Conservation (phyloP, 2,113 vertebrate genomes). For the Daboia siamensis region DNA sequence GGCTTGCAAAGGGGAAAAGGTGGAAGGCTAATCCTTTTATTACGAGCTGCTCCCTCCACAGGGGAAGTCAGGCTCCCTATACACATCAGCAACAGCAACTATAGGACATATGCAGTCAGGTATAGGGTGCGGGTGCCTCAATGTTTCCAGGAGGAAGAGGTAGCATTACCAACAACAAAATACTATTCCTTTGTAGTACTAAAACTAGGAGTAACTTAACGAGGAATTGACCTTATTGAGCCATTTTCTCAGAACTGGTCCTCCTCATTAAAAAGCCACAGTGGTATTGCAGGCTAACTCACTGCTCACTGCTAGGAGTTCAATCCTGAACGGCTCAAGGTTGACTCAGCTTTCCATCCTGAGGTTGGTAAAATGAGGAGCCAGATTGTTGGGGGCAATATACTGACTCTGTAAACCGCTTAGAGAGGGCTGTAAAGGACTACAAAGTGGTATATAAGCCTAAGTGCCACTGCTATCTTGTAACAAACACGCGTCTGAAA, state of each 20-base stretch:
- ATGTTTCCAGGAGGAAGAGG: accelerated
- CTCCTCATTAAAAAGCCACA: neutral
- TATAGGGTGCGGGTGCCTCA: constrained; percentile 14
- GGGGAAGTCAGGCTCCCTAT: neutral
- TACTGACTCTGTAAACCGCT: no score
- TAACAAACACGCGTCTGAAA: neutral
- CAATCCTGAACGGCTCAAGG: no score
- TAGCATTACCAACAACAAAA: constrained; percentile 36
- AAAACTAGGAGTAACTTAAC: neutral
- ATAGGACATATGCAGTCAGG: constrained; percentile 37
- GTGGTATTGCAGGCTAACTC: no score
- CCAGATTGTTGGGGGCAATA: no score
- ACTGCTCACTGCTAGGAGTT: no score
- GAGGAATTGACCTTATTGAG: neutral
- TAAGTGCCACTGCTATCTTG: no score
- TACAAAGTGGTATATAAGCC: no score
- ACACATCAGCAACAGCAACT: constrained; percentile 2
- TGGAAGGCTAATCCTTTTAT: neutral
- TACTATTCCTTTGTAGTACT: constrained; percentile 7
- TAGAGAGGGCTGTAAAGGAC: no score
- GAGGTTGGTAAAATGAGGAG: no score
- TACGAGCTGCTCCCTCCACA: constrained; percentile 11
- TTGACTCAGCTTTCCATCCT: no score
- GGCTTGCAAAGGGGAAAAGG: neutral
- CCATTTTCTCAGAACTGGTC: constrained; percentile 6